Conservation (phyloP, 2,888 invertebrate genomes). For the Leptopilina drosophilae region DNA sequence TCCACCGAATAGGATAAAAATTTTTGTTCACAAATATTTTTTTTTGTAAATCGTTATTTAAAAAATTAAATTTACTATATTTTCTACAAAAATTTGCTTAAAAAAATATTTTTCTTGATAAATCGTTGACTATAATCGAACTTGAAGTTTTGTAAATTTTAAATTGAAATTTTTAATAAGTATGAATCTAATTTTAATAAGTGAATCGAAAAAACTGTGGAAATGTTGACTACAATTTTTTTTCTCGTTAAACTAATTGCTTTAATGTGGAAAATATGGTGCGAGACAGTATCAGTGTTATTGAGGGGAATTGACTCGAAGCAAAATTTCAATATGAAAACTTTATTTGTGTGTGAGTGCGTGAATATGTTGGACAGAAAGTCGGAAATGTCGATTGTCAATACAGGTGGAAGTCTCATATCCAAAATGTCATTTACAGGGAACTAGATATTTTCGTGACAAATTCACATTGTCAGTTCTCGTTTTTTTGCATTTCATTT, state of each 20-base stretch:
- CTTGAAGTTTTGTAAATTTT: too few relatives aligned
- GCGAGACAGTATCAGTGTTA: conserved; percentile 5
- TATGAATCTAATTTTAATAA: too few relatives aligned
- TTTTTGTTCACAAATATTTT: too few relatives aligned
- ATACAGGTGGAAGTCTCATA: conserved; percentile 10
- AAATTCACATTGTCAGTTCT: conserved; percentile 22
- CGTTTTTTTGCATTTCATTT: conserved; percentile 6
- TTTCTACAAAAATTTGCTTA: too few relatives aligned
- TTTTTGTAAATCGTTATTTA: too few relatives aligned
- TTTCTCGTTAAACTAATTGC: neutral
- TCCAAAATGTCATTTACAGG: conserved; percentile 27
- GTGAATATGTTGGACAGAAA: conserved; percentile 7
- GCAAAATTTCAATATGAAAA: conserved; percentile 28
- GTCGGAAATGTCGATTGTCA: conserved; percentile 15
- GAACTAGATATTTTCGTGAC: conserved; percentile 5
- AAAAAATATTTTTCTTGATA: too few relatives aligned
- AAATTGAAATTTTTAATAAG: too few relatives aligned
- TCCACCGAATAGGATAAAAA: too few relatives aligned
- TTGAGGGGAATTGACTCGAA: conserved; percentile 22
- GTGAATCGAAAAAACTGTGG: too few relatives aligned
- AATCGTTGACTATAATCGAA: too few relatives aligned
- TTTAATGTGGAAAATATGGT: neutral
- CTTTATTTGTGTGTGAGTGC: neutral
- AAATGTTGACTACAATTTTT: neutral
- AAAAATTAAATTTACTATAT: too few relatives aligned